Evolutionary conservation across 2,888 invertebrate genomes (phyloP).

Genomic region (Podotricha telesiphe): DNA sequence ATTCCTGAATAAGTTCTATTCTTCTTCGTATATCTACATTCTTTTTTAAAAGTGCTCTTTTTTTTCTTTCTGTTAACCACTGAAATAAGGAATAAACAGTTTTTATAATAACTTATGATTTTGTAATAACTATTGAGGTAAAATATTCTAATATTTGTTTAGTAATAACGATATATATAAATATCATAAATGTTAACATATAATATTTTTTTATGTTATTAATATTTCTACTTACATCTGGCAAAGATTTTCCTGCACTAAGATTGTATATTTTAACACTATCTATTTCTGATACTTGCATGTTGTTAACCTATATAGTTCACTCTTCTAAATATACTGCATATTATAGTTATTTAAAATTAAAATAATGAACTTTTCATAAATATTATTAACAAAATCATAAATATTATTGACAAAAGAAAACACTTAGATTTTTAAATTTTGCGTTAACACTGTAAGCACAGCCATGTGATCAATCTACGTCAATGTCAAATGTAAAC

Average conservation of each 20-base stretch:
- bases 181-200: too few relatives aligned
- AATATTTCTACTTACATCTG: constrained; percentile 89
- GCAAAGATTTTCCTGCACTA: constrained; percentile 97
- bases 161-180: too few relatives aligned
- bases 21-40: constrained; percentile 94
- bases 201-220: constrained; percentile 12
- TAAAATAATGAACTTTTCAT: too few relatives aligned
- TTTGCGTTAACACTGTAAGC: neutral
- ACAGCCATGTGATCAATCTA: constrained; percentile 13
- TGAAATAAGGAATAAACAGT: constrained; percentile 67
- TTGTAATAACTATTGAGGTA: too few relatives aligned
- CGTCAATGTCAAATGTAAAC: constrained; percentile 11
- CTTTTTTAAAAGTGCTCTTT: constrained; percentile 91
- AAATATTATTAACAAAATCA: neutral
- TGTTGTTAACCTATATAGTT: constrained; percentile 60
- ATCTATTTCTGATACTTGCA: constrained; percentile 97
- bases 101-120: too few relatives aligned
- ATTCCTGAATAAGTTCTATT: constrained; percentile 99
- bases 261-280: constrained; percentile 99
- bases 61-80: constrained; percentile 95
- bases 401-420: neutral
- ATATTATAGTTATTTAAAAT: neutral
- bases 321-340: neutral
- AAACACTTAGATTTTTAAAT: too few relatives aligned
- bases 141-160: neutral